Evolutionary conservation across 2,888 invertebrate species (phyloP).

Genomic region (Apodemia duryi): DNA sequence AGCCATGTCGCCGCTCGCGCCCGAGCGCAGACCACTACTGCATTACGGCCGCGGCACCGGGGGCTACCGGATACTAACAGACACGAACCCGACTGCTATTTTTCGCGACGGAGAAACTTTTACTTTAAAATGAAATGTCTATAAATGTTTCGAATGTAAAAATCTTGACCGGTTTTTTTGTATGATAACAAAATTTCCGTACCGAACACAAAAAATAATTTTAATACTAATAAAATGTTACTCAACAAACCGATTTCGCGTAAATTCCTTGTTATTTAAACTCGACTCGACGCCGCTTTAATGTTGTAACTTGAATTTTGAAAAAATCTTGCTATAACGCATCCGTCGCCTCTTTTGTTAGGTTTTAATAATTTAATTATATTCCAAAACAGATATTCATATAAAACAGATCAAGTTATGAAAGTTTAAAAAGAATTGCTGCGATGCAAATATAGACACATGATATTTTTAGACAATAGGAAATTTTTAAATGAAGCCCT

Average conservation of each 20-base stretch:
- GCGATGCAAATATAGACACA: neutral
- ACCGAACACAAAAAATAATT: neutral
- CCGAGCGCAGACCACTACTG: conserved; percentile 27
- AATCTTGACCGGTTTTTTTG: neutral
- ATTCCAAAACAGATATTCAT: neutral
- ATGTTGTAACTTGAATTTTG: conserved; percentile 17
- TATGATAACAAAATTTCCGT: neutral
- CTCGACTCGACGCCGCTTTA: conserved; percentile 73
- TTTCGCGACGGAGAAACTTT: neutral
- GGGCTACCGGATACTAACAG: conserved; percentile 12
- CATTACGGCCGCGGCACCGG: conserved; percentile 28
- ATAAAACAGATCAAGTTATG: neutral
- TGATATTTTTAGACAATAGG: neutral
- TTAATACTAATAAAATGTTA: conserved; percentile 2
- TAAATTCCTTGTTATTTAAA: conserved; percentile 18
- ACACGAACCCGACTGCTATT: neutral
- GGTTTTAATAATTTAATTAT: neutral
- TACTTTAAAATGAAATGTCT: neutral
- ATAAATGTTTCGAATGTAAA: neutral
- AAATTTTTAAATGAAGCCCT: neutral
- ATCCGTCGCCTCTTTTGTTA: conserved; percentile 65
- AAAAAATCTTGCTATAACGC: conserved; percentile 45
- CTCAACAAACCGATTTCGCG: neutral
- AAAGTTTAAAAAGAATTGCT: neutral
- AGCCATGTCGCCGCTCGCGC: conserved; percentile 55